phyloP scores from a whole-genome alignment of 2,888 invertebrate species.

The Heteropelma amictum region DNA sequence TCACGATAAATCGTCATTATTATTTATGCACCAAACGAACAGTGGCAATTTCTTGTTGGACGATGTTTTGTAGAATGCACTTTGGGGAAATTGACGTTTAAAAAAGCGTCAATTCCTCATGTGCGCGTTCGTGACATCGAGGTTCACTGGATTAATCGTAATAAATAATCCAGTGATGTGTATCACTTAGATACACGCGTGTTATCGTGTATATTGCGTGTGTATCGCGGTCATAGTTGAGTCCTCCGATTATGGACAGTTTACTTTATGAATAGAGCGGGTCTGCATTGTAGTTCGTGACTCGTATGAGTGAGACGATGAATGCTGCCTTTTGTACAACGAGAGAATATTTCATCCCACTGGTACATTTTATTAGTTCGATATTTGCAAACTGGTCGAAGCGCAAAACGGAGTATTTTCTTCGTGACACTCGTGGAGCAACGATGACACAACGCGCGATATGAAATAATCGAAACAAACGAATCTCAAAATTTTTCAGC shows the following conservation, averaged over 20 bases:
- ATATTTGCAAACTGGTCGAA: background rate
- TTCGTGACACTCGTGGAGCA: no score
- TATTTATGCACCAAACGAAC: background rate
- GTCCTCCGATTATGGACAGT: constrained; percentile 44
- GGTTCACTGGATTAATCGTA: constrained; percentile 18
- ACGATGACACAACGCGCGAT: background rate
- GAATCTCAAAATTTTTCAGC: background rate
- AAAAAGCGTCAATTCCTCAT: background rate
- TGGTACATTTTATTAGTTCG: constrained; percentile 20
- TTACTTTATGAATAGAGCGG: constrained; percentile 45
- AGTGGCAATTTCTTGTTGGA: no score
- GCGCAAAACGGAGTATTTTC: no score
- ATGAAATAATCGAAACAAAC: background rate
- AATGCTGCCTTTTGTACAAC: constrained; percentile 26
- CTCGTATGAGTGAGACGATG: constrained; percentile 23
- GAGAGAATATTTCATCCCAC: constrained; percentile 3
- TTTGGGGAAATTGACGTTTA: no score
- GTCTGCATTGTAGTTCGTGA: constrained; percentile 29
- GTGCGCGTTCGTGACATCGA: constrained; percentile 7
- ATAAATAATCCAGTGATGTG: constrained; percentile 26
- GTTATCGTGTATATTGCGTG: no score
- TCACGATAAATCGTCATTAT: background rate
- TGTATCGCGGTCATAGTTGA: constrained; percentile 22
- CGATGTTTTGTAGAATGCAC: no score
- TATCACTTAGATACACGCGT: no score